Evolutionary conservation across 2,888 invertebrate species (phyloP), one percentile per base, ranked within the genome.

Genomic region (Agrypnus murinus): DNA sequence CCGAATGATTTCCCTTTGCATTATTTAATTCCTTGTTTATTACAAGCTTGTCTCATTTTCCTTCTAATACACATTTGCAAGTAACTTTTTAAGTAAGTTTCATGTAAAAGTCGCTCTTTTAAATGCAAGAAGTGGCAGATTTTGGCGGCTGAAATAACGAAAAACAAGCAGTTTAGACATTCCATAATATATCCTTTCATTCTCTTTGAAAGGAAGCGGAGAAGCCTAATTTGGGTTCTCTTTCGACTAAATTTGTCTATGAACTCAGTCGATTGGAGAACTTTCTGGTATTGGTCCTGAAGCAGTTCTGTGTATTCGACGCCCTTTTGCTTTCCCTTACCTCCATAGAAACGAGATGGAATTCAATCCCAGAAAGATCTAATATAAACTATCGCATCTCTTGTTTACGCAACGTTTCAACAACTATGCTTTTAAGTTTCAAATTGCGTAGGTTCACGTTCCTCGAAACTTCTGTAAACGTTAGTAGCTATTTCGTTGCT

Each of bases 1-100:
- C 32, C 43, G 48, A 63, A 55, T 45, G 68, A 63, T 68, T 25
- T 55, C 60, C 15, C 58, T 59, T 67, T 67, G 60, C 58, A 66
- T 58, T 31, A 17, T 15, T 55, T 38, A 57, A 25, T n/a, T n/a
- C 48, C 25, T 48, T 48, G 19, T 48, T 2, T 19, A 9, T 9
- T 7, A 17, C 17, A n/a, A n/a, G 14, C 14, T 2, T 43, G 5
- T n/a, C 2, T 43, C 40, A n/a, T 14, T 43, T 43, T 14, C n/a
- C n/a, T 14, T 5, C 40, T 6, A 12, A 36, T 36, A 36, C 36
- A 36, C 36, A 8, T 36, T 34, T 8, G 6, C 8, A 7, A 8
- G 34, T 34, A 34, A 34, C n/a, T n/a, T n/a, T n/a, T n/a, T n/a
- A n/a, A 25, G 25, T 25, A 25, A 25, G 5, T 5, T 25, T 25